Conservation (phyloP, 2,888 invertebrate genomes). For the Thereva nobilitata region DNA sequence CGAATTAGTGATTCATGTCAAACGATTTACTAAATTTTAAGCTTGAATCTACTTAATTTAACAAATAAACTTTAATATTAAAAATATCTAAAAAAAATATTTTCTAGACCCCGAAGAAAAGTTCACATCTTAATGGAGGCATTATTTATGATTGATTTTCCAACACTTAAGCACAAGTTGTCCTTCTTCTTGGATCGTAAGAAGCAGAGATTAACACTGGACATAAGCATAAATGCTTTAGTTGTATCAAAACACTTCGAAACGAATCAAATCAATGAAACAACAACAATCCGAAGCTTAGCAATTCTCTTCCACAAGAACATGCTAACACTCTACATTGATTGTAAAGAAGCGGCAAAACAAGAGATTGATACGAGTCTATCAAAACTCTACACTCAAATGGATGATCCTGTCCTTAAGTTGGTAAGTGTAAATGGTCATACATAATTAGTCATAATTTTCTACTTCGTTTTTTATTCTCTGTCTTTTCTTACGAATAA, state of each 20-base stretch:
- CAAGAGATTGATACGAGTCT: constrained; percentile 56
- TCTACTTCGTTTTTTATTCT: constrained; percentile 3
- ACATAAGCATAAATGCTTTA: constrained; percentile 54
- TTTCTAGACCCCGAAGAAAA: constrained; percentile 55
- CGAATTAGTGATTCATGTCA: too few relatives aligned
- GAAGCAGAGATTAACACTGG: constrained; percentile 55
- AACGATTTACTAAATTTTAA: neutral
- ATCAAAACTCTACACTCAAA: constrained; percentile 56
- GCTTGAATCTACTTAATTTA: neutral
- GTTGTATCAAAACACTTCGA: constrained; percentile 56
- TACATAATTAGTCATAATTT: constrained; percentile 16
- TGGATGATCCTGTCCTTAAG: constrained; percentile 58
- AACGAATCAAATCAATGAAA: constrained; percentile 57
- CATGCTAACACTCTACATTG: constrained; percentile 53
- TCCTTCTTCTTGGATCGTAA: constrained; percentile 59
- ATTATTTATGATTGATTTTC: constrained; percentile 59
- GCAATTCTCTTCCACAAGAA: constrained; percentile 56
- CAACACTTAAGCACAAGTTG: constrained; percentile 57
- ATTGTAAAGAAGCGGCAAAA: constrained; percentile 55
- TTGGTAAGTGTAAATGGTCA: constrained; percentile 49
- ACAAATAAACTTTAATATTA: neutral
- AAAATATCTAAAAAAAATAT: neutral
- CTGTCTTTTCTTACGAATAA: too few relatives aligned
- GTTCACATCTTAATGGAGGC: constrained; percentile 58
- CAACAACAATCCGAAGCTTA: constrained; percentile 57